Evolutionary conservation across 2,113 vertebrate species (phyloP), one percentile per base, ranked within the genome.

Genomic region (Dipodomys ordii): DNA sequence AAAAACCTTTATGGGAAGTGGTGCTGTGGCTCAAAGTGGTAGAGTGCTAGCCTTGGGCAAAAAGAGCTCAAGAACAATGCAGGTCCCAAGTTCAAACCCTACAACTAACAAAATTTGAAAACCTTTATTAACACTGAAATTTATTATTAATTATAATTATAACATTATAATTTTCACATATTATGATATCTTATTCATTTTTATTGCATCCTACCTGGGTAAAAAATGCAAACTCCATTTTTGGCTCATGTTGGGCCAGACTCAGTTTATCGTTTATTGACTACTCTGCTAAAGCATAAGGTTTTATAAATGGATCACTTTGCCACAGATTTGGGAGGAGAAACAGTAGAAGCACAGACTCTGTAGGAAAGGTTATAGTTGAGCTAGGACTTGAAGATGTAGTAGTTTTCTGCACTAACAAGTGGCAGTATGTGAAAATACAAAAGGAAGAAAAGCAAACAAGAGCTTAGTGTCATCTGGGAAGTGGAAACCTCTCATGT

Each of bases 381-480:
- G 71, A 91, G 20, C 72, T 92, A 79, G 16, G 46, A 88, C 28
- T 94, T 88, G 53, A 94, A 82, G 44, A 76, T 69, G 5, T 67
- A 62, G 69, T n/a, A 46, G n/a, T 64, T 91, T 94, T 88, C 72
- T 91, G 49, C 39, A 53, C 19, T 76, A 27, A 73, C 16, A 76
- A 60, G 22, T 53, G 19, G 12, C 11, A 67, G 49, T n/a, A 83
- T 49, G 23, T 81, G 46, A 78, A 84, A 83, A 23, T 12, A 8
- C 9, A 7, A 62, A 44, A 86, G 68, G 77, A 23, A 87, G 19
- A 76, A 74, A 82, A 84, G 20, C n/a, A 71, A 44, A 49, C 12
- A 49, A 49, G 30, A 92, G 12, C 35, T 68, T 57, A 46, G 2
- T 32, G 8, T 83, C 19, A 80, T 91, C 64, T 83, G 72, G 64